Evolutionary conservation across 2,888 invertebrate species (phyloP), one percentile per base, ranked within the genome.

Genomic region (Harmothoe impar): DNA sequence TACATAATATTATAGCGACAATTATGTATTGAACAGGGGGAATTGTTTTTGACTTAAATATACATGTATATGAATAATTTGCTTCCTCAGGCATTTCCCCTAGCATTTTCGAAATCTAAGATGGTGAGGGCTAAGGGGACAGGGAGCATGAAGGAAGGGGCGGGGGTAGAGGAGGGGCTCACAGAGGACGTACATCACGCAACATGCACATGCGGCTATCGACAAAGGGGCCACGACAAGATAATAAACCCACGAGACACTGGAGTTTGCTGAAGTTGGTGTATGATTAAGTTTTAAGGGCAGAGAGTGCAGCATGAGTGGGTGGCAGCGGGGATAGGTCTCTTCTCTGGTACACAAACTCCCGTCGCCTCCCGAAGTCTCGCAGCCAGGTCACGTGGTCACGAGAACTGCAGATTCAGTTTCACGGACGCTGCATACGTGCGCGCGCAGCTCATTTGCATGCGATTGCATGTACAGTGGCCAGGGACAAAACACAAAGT

Each of bases 251-350:
- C 25, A 29, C 29, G 29, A 72, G 72, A 72, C 29, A 29, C 29
- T 72, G 29, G 20, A 20, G 72, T 72, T 72, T 72, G 0, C 29
- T 17, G 17, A 72, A 72, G 72, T 72, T 72, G 29, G 72, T 72
- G 72, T 72, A 72, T 72, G 72, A 72, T 72, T 72, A 72, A 72
- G 72, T 29, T 72, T 29, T 72, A 12, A 72, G 72, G 72, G 25
- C 72, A 72, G 15, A 15, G 72, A 29, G 72, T 72, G 29, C 72
- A 72, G 5, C 72, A 3, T 43, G 62, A 15, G 62, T n/a, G n/a
- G n/a, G 20, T n/a, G 23, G n/a, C 7, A 62, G 23, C 62, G n/a
- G 54, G 54, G 54, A 62, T 20, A 62, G n/a, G 0, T 29, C 72
- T 72, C 29, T 72, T 72, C 72, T 72, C 72, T 72, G 0, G 29